Base-by-base conservation (phyloP, 2,113 vertebrate genomes). In the Barbus barbus region DNA sequence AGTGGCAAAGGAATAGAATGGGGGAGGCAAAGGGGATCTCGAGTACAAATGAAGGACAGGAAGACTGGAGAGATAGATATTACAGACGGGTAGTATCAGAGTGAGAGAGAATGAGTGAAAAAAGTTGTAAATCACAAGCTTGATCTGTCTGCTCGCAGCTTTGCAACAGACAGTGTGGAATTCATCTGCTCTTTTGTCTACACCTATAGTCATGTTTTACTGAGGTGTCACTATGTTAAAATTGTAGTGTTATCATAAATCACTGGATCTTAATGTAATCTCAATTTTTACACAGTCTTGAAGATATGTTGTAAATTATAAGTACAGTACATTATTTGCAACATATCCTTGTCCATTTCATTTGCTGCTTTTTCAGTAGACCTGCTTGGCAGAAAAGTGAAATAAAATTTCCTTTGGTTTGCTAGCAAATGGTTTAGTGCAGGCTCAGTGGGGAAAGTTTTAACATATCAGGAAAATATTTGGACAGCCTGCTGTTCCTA, bases 91-190 rank as follows among this genome's bases (percentile, higher is more conserved):
- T 85, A 83, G 90, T 86, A 89, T 90, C 87, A 56, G 33, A 81
- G 76, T 44, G 88, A 90, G 78, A 72, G 82, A 85, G 69, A 73
- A 89, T 88, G 84, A 83, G 82, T 81, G 71, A 85, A 84, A 87
- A 83, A 85, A 28, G 71, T 86, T 76, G 87, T 94, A 93, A 91
- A 91, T 93, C 90, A 91, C 78, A 90, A 92, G 90, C 87, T 89
- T 81, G 76, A 84, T 60, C 36, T 81, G 67, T 65, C 63, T 38
- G n/a, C 26, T 86, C 20, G n/a, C 31, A 80, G 53, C 72, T 71
- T 38, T 85, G 61, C 36, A 9, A 8, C 44, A 83, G 51, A 73
- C 41, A n/a, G 51, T 63, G 65, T 60, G 79, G 18, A 78, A 85
- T 85, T 85, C 36, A n/a, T 18, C 44, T 74, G 72, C 4, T 56